These are phyloP conservation scores for Parapristionchus giblindavisi DNA, from an alignment of 2,888 invertebrate genomes.

Conservation along the genomic window DNA sequence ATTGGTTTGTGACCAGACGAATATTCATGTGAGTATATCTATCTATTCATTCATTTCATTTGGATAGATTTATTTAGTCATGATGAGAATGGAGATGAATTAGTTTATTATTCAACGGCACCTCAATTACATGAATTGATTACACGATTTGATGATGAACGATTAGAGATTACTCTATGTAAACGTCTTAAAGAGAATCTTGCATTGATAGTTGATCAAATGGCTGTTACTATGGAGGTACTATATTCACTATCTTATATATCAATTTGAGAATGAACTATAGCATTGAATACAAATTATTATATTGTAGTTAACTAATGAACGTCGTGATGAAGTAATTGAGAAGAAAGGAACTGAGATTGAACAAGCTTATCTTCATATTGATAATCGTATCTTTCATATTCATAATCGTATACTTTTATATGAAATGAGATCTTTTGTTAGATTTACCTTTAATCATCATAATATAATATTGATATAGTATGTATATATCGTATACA, in stretches of 20 bases:
- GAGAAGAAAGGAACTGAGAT: conserved; percentile 54
- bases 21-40: conserved; percentile 84
- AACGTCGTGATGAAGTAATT: conserved; percentile 47
- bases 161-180: conserved; percentile 36
- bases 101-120: conserved; percentile 90
- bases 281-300: no score
- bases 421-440: background rate
- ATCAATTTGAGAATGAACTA: conserved; percentile 76
- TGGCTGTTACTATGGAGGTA: conserved; percentile 50
- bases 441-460: background rate
- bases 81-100: conserved; percentile 75
- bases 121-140: conserved; percentile 80
- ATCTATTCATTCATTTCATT: background rate
- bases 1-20: conserved; percentile 92
- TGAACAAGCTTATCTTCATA: conserved; percentile 42
- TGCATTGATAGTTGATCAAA: conserved; percentile 24
- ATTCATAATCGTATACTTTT: conserved; percentile 3
- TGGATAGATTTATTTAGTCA: conserved; percentile 75
- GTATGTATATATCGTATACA: background rate
- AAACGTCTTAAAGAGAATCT: conserved; percentile 28
- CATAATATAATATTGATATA: background rate
- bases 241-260: conserved; percentile 73
- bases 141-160: conserved; percentile 39
- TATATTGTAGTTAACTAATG: conserved; percentile 72
- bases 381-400: conserved; percentile 44